These are phyloP conservation scores for Eremophila alpestris DNA, from an alignment of 2,797 vertebrate genomes.

Conservation along the genomic window DNA sequence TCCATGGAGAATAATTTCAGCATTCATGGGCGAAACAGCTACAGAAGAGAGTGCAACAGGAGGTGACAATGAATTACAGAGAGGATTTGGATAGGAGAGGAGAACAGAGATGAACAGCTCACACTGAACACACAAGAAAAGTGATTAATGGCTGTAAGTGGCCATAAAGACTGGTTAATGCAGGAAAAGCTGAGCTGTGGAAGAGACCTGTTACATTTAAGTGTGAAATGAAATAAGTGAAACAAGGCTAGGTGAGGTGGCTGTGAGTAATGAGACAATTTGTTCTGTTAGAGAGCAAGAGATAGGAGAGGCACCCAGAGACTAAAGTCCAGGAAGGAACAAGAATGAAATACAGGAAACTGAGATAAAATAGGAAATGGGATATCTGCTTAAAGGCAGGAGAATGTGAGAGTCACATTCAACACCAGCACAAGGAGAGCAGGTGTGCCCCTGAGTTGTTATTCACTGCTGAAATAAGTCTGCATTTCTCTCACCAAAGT, in stretches of 20 bases:
- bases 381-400: background rate
- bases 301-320: background rate
- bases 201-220: background rate
- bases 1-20: background rate
- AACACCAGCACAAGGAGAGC: background rate
- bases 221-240: background rate
- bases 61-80: background rate
- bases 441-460: background rate
- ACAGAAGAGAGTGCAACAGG: background rate
- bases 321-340: conserved; percentile 14
- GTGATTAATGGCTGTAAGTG: background rate
- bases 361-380: conserved; percentile 29
- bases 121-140: background rate
- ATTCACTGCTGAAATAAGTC: background rate
- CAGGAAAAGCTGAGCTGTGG: background rate
- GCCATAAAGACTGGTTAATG: background rate
- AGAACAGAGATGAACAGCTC: background rate
- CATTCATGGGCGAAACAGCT: background rate
- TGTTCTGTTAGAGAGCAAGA: background rate
- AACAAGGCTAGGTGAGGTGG: background rate
- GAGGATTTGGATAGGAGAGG: background rate
- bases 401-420: background rate
- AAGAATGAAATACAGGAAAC: background rate
- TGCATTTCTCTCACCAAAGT: background rate
- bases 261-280: background rate